phyloP scores from a whole-genome alignment of 2,888 invertebrate genomes.

The Mesorhabditis belari region DNA sequence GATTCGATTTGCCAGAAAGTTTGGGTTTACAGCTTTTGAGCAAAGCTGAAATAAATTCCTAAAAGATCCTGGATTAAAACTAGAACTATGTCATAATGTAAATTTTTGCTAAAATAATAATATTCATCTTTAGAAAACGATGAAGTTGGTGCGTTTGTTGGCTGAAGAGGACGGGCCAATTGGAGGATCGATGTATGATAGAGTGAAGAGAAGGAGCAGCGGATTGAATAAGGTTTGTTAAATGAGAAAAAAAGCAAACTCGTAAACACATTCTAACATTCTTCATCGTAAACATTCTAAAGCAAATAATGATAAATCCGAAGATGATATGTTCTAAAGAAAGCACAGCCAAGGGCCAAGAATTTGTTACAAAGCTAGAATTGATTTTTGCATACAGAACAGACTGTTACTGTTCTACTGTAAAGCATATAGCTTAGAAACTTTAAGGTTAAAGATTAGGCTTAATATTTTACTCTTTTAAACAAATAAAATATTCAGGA shows the following conservation, averaged over 20 bases:
- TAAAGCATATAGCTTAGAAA: too few species aligned
- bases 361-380: too few species aligned
- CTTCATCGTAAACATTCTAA: too few species aligned
- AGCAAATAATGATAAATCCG: too few species aligned
- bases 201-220: slow-evolving; percentile 18
- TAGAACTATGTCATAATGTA: background rate
- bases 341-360: too few species aligned
- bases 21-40: background rate
- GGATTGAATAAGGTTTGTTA: slow-evolving; percentile 2
- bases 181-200: slow-evolving; percentile 20
- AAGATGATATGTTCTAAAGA: too few species aligned
- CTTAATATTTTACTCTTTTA: background rate
- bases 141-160: background rate
- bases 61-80: background rate
- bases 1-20: too few species aligned
- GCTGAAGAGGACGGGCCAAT: slow-evolving; percentile 1
- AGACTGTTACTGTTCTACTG: too few species aligned
- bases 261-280: too few species aligned
- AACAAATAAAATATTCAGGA: background rate
- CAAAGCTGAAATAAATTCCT: background rate
- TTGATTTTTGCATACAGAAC: too few species aligned
- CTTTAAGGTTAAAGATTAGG: too few species aligned
- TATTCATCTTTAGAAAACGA: background rate
- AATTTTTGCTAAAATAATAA: background rate
- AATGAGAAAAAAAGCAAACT: too few species aligned